Percentiles rank a stretch among this genome's conserved stretches.
phyloP scores from a whole-genome alignment of 2,797 vertebrate genomes.

The Brachyrhaphis roseni region DNA sequence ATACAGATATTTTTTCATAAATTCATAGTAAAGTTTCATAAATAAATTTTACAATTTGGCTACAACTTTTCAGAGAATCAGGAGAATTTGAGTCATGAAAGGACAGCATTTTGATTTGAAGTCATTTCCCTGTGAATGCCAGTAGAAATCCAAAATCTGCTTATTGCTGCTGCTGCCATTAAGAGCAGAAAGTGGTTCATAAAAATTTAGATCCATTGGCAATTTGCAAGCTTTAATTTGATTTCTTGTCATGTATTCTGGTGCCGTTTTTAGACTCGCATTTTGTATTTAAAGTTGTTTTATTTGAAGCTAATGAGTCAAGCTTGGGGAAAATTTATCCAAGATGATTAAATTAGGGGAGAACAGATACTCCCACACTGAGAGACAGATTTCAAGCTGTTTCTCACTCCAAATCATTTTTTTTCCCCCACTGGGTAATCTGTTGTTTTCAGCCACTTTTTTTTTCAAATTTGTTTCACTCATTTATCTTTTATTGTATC shows the following conservation, averaged over 20 bases:
- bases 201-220: background rate
- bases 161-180: background rate
- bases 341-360: conserved; percentile 24
- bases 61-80: background rate
- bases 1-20: background rate
- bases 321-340: conserved; percentile 13
- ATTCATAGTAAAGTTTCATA: background rate
- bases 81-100: background rate
- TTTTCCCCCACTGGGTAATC: background rate
- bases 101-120: background rate
- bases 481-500: conserved; percentile 56
- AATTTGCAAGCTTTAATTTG: background rate
- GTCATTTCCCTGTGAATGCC: background rate
- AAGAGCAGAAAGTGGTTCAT: background rate
- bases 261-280: conserved; percentile 1
- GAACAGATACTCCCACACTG: conserved; percentile 28
- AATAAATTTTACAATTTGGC: background rate
- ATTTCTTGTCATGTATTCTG: conserved; percentile 21
- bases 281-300: conserved; percentile 12
- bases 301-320: conserved; percentile 17
- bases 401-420: conserved; percentile 47
- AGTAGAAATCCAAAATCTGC: background rate
- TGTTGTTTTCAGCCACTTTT: conserved; percentile 15
- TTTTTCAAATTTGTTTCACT: conserved; percentile 36
- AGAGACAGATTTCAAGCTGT: conserved; percentile 37